Base-by-base conservation (phyloP, 2,888 invertebrate species). In the Boloria euphrosyne region DNA sequence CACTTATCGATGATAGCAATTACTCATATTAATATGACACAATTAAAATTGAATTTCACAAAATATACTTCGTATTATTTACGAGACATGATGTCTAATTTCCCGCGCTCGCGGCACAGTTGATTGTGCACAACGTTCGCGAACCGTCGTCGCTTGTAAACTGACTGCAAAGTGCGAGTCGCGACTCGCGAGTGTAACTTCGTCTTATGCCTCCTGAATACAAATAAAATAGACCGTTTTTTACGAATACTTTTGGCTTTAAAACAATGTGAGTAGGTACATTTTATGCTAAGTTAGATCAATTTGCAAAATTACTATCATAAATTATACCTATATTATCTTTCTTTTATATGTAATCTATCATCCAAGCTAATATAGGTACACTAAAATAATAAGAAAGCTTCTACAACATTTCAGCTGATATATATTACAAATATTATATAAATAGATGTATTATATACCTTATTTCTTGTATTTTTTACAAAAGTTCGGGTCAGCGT, bases 71-170 rank as follows among this genome's bases (percentile, higher is more conserved):
- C 53, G 65, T 69, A 74, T 71, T 72, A 77, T 78, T 83, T 87
- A 86, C 84, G 83, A 87, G 86, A 84, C 88, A 89, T 87, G 69
- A 66, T 82, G 83, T 77, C 81, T 89, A 89, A 81, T 87, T 89
- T 82, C 78, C 80, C 89, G 88, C 86, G 83, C 73, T 73, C 73
- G 78, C 78, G 77, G 71, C 71, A 60, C 65, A 54, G 69, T 69
- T 71, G 67, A 65, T 70, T 49, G 70, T 74, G 76, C 78, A 78
- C 86, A 81, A 80, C 79, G 77, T 67, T 71, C 78, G 72, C 62
- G 75, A 74, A 62, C 75, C 77, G 78, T 65, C 74, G 81, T 78
- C 82, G 78, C 73, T 75, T 71, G 75, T 75, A 80, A 80, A 87
- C 86, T 86, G 85, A 75, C 71, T 67, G 65, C 64, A 61, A 54